Conservation (phyloP, 2,888 invertebrate species). For the Lamellibrachia satsuma region DNA sequence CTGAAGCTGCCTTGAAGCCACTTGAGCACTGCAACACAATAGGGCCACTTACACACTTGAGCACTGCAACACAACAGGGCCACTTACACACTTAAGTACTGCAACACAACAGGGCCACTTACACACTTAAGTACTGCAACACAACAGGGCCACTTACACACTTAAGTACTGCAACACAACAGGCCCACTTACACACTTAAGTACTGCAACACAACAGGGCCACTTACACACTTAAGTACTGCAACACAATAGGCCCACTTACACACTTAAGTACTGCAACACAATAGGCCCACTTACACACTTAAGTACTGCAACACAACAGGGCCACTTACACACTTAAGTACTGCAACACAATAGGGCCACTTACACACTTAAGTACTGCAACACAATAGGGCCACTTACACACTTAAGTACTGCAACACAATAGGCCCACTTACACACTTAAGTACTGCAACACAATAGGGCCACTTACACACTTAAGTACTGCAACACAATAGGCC, state of each 20-base stretch:
- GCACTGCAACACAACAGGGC: too few species aligned
- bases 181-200: too few species aligned
- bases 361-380: background rate
- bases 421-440: background rate
- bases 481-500: too few species aligned
- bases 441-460: background rate
- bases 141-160: too few species aligned
- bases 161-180: too few species aligned
- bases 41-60: too few species aligned
- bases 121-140: too few species aligned
- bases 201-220: conserved; percentile 46
- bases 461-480: too few species aligned
- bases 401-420: conserved; percentile 57
- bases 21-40: conserved; percentile 54
- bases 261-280: conserved; percentile 57
- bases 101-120: too few species aligned
- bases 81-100: too few species aligned
- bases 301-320: background rate
- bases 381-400: too few species aligned
- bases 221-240: background rate
- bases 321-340: conserved; percentile 47
- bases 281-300: background rate
- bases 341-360: conserved; percentile 46
- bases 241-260: too few species aligned
- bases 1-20: conserved; percentile 56